A percentile compares a stretch with the other conserved stretches of the same genome.
These are phyloP conservation scores for Drosophila ercepeae DNA, from an alignment of 1,140 invertebrate genomes.

Conservation along the genomic window DNA sequence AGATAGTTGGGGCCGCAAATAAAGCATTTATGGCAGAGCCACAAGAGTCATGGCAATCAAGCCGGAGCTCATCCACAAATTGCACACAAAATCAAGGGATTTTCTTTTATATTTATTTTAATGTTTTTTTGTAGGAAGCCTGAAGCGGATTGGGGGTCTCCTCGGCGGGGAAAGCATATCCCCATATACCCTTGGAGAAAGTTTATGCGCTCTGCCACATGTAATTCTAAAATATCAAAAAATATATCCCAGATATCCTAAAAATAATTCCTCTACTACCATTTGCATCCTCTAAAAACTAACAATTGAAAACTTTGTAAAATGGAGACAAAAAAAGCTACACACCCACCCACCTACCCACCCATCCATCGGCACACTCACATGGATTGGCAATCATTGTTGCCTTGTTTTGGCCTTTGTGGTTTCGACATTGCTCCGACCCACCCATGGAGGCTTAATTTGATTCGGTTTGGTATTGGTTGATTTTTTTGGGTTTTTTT, in stretches of 20 bases:
- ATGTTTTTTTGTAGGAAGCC: not conserved
- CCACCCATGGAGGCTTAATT: slow-evolving; percentile 25
- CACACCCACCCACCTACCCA: slow-evolving; percentile 15
- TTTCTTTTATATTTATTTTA: slow-evolving; percentile 1
- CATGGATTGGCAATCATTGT: slow-evolving; percentile 52
- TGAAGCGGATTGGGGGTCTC: not conserved
- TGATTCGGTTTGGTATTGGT: slow-evolving; percentile 13
- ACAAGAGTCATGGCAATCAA: slow-evolving; percentile 29
- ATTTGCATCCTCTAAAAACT: slow-evolving; percentile 44
- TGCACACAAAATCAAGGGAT: not conserved
- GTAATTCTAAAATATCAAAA: not conserved
- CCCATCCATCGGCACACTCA: slow-evolving; percentile 42
- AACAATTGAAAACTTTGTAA: slow-evolving; percentile 62
- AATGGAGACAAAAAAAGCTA: slow-evolving; percentile 8
- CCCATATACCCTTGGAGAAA: not conserved
- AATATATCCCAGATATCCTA: not conserved
- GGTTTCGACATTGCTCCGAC: slow-evolving; percentile 32
- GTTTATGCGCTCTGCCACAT: not conserved
- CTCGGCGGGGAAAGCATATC: slow-evolving; percentile 8
- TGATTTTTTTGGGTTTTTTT: slow-evolving; percentile 20
- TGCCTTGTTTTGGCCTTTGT: slow-evolving; percentile 46
- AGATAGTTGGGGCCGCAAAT: slow-evolving; percentile 9
- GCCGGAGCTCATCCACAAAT: slow-evolving; percentile 20
- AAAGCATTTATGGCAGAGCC: not conserved
- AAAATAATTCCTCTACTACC: not conserved